Conservation (phyloP, 2,113 vertebrate genomes). For the Nymphicus hollandicus region DNA sequence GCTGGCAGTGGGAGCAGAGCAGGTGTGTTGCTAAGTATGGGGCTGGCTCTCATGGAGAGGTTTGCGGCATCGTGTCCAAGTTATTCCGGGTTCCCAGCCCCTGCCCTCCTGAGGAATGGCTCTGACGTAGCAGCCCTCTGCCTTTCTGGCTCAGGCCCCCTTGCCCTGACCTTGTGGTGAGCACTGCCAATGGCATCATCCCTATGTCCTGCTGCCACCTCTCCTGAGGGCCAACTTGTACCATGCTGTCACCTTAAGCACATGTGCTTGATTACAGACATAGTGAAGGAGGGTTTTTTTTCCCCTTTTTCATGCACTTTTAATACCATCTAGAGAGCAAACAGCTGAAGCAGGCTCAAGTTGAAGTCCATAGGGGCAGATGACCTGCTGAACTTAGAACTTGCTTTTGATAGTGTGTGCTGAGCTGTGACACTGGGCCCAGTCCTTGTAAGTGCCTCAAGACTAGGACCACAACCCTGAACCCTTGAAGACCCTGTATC, state of each 20-base stretch:
- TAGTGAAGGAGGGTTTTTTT: not conserved
- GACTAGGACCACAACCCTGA: not conserved
- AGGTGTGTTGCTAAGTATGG: constrained; percentile 48
- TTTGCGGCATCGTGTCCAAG: not conserved
- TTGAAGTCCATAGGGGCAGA: not conserved
- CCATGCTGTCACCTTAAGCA: not conserved
- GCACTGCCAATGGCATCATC: rapidly evolving
- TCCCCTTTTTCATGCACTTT: rapidly evolving
- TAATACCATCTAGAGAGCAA: not conserved
- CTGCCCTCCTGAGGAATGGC: constrained; percentile 5
- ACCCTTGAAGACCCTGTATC: not conserved
- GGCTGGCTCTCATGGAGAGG: not conserved
- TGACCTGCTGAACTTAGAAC: not conserved
- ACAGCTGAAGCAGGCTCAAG: not conserved
- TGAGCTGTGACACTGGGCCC: not conserved
- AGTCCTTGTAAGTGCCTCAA: not conserved
- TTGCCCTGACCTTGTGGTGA: not conserved
- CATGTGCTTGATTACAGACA: not conserved
- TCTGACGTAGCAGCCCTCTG: not conserved
- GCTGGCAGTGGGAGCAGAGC: not conserved
- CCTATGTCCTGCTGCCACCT: not conserved
- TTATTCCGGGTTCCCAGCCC: not conserved
- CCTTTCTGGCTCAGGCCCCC: not conserved
- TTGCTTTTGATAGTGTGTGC: not conserved
- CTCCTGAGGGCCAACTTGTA: not conserved